phyloP scores from a whole-genome alignment of 2,888 invertebrate genomes.

The Eilema sororculum region DNA sequence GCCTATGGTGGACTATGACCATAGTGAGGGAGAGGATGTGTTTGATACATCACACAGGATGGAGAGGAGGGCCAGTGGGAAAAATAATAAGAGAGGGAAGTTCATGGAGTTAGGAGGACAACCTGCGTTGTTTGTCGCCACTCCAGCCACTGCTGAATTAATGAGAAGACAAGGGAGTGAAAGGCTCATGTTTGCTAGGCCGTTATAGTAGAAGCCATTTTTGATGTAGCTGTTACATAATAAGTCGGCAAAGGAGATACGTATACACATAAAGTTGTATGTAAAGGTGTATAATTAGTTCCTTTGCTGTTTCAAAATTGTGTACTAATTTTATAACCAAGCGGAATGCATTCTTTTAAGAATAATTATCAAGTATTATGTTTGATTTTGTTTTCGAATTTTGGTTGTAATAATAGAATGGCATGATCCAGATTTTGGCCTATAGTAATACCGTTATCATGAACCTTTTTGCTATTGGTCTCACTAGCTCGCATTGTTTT shows the following conservation, averaged over 20 bases:
- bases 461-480: background rate
- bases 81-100: constrained; percentile 68
- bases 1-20: constrained; percentile 82
- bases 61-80: constrained; percentile 69
- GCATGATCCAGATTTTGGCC: background rate
- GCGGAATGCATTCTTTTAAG: too few relatives aligned
- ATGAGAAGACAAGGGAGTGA: constrained; percentile 82
- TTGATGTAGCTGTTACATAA: background rate
- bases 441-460: background rate
- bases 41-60: constrained; percentile 73
- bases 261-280: too few relatives aligned
- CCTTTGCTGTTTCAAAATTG: background rate
- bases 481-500: background rate
- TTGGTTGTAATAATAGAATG: background rate
- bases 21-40: constrained; percentile 81
- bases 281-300: too few relatives aligned
- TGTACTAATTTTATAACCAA: background rate
- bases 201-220: constrained; percentile 58
- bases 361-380: too few relatives aligned
- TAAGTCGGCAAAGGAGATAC: background rate
- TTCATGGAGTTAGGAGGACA: constrained; percentile 78
- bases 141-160: constrained; percentile 79
- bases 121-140: constrained; percentile 77
- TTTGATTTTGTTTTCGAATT: background rate
- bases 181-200: constrained; percentile 78